Percentiles rank a stretch among this genome's conserved stretches.
Evolutionary conservation across 1,140 invertebrate species (phyloP).

Genomic region (Drosophila oshimai): DNA sequence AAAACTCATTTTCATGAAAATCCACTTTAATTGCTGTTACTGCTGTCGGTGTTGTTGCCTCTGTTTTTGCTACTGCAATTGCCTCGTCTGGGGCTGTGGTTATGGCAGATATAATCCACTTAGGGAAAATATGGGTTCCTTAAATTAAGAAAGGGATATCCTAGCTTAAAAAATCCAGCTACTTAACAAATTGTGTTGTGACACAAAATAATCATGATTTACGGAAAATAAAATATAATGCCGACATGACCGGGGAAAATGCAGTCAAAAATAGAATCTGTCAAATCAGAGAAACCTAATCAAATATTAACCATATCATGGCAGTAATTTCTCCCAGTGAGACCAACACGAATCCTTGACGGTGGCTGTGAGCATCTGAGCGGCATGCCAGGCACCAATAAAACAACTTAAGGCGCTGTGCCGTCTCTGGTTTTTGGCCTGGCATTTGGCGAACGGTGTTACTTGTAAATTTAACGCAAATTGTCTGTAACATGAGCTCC

Average conservation of each 20-base stretch:
- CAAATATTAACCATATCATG: not conserved
- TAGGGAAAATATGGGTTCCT: not conserved
- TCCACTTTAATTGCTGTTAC: conserved; percentile 75
- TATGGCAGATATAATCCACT: conserved; percentile 19
- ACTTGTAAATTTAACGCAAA: conserved; percentile 79
- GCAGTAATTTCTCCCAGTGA: conserved; percentile 5
- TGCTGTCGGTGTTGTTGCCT: conserved; percentile 39
- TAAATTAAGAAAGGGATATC: not conserved
- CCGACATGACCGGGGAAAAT: not conserved
- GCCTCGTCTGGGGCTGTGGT: conserved; percentile 23
- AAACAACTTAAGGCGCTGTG: conserved; percentile 38
- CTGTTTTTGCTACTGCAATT: conserved; percentile 20
- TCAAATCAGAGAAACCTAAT: not conserved
- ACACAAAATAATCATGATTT: not conserved
- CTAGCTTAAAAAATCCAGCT: too few relatives aligned
- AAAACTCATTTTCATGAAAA: conserved; percentile 78
- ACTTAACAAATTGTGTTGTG: not conserved
- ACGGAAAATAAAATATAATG: too few relatives aligned
- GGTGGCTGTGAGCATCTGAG: conserved; percentile 12
- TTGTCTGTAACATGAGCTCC: conserved; percentile 76
- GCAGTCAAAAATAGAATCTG: not conserved
- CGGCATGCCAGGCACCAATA: conserved; percentile 32
- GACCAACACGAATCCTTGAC: not conserved
- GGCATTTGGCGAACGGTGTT: conserved; percentile 59
- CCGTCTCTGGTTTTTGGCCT: conserved; percentile 30